phyloP scores from a whole-genome alignment of 2,113 vertebrate species.

The Odontophorus gujanensis region DNA sequence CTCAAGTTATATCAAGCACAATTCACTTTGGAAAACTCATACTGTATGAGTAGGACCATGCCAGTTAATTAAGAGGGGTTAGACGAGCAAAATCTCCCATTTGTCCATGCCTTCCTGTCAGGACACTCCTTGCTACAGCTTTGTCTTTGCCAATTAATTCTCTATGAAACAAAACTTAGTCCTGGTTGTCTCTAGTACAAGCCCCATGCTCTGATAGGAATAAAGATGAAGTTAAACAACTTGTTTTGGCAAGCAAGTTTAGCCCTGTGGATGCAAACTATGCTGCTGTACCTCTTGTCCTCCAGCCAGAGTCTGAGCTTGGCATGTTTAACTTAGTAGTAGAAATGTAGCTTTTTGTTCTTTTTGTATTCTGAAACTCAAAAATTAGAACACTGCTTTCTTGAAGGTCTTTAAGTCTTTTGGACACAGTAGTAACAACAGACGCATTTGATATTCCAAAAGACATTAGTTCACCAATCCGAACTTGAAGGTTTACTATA shows the following conservation, averaged over 20 bases:
- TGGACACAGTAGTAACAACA: background rate
- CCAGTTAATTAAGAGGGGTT: background rate
- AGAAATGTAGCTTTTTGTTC: background rate
- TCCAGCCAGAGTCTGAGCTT: background rate
- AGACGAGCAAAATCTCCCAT: background rate
- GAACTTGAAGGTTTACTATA: background rate
- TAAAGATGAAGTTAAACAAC: background rate
- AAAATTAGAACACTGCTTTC: background rate
- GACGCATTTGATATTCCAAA: background rate
- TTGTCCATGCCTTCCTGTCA: background rate
- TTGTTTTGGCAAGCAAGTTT: background rate
- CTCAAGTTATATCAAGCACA: background rate
- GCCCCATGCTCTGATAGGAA: background rate
- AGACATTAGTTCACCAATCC: background rate
- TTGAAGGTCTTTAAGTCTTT: background rate
- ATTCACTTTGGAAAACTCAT: background rate
- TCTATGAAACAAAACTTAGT: background rate
- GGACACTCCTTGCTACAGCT: background rate
- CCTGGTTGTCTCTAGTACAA: background rate
- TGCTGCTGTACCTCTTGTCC: background rate
- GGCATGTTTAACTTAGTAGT: background rate
- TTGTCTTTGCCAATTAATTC: background rate
- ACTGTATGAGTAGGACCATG: background rate
- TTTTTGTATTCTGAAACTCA: background rate
- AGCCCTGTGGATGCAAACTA: background rate